phyloP scores from a whole-genome alignment of 2,113 vertebrate genomes.

The Nesogale talazaci region DNA sequence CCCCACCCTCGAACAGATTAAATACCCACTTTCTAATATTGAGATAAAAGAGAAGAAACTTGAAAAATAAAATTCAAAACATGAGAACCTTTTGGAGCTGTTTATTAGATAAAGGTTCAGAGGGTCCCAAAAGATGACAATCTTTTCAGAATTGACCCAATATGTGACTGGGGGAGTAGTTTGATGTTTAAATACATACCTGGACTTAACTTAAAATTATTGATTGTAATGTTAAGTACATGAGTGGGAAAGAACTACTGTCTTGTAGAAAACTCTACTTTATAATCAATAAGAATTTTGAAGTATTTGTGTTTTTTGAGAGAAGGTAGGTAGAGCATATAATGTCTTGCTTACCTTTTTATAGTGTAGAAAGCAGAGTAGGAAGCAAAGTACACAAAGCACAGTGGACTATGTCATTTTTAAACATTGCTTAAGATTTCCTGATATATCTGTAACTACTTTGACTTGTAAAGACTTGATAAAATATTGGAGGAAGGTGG shows the following conservation, averaged over 20 bases:
- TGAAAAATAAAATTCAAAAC: background rate
- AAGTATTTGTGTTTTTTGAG: background rate
- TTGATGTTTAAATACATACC: background rate
- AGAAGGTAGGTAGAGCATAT: background rate
- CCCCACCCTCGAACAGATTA: no score
- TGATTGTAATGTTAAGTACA: background rate
- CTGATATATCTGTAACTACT: background rate
- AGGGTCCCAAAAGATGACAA: background rate
- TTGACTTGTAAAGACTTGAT: no score
- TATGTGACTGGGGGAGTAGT: fast-evolving
- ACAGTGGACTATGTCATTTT: background rate
- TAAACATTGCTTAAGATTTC: background rate
- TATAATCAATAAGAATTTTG: background rate
- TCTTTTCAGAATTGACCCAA: background rate
- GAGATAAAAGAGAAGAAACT: background rate
- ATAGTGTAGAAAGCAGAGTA: background rate
- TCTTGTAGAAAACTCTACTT: background rate
- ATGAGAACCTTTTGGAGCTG: background rate
- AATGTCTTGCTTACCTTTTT: background rate
- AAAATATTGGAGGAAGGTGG: no score
- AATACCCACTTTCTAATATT: no score
- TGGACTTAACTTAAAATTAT: background rate
- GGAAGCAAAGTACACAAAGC: background rate
- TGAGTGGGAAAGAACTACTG: background rate
- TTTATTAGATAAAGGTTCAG: background rate